These are phyloP conservation scores for Stichopus horrens DNA, from an alignment of 53 echinoderm and acorn worm genomes.

Conservation along the genomic window DNA sequence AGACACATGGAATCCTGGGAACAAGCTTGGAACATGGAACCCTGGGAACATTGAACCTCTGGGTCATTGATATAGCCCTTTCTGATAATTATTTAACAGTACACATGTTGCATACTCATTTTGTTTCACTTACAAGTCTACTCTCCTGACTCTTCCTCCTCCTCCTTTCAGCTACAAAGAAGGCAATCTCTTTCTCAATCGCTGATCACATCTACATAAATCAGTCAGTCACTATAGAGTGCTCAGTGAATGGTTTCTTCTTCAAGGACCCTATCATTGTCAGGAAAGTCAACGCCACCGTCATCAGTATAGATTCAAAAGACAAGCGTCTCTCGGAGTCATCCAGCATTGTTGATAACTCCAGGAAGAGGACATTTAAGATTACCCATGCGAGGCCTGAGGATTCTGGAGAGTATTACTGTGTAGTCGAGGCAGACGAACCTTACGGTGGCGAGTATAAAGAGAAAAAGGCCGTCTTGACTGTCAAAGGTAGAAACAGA, in stretches of 20 bases:
- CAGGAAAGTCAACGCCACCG: neutral
- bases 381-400: neutral
- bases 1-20: no score
- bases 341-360: neutral
- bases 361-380: constrained; percentile 1
- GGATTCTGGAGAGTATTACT: constrained; percentile 20
- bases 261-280: constrained; percentile 9
- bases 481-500: neutral
- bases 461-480: neutral
- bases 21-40: no score
- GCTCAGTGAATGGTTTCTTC: constrained; percentile 4
- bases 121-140: no score
- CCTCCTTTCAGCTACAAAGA: neutral
- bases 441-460: neutral
- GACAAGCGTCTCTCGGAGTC: neutral
- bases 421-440: neutral
- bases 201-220: neutral
- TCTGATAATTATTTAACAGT: no score
- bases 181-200: neutral
- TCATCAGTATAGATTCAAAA: constrained; percentile 16
- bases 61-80: no score
- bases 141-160: no score
- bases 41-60: no score
- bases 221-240: neutral
- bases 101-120: no score